Percentiles rank a stretch among this genome's conserved stretches.
These are phyloP conservation scores for Calliphora vomitoria DNA, from an alignment of 2,888 invertebrate species.

Conservation along the genomic window DNA sequence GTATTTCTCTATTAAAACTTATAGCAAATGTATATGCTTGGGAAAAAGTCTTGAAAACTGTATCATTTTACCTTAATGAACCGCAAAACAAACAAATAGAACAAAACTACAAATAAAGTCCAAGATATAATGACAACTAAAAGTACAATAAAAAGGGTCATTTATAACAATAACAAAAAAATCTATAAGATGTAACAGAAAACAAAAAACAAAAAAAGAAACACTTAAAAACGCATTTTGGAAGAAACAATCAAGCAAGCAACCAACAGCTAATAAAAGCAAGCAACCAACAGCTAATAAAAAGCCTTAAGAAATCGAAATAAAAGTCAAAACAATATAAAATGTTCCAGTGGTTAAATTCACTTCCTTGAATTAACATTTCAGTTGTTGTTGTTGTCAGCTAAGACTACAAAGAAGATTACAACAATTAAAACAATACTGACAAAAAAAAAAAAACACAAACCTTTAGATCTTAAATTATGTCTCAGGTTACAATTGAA, in stretches of 20 bases:
- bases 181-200: constrained; percentile 63
- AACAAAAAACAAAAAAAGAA: constrained; percentile 34
- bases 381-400: constrained; percentile 5
- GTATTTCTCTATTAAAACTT: background rate
- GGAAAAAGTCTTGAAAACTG: constrained; percentile 64
- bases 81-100: constrained; percentile 69
- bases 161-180: constrained; percentile 37
- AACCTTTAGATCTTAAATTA: constrained; percentile 70
- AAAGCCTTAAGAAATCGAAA: constrained; percentile 65
- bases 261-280: too few relatives aligned
- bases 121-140: constrained; percentile 40
- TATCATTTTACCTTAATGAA: constrained; percentile 73
- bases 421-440: constrained; percentile 56
- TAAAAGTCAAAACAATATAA: constrained; percentile 66
- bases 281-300: constrained; percentile 48
- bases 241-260: constrained; percentile 30
- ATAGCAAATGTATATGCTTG: constrained; percentile 61
- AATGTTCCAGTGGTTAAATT: constrained; percentile 71
- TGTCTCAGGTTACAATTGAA: constrained; percentile 72
- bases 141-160: constrained; percentile 59
- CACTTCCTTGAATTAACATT: constrained; percentile 62
- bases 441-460: constrained; percentile 21
- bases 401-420: constrained; percentile 52
- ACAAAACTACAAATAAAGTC: constrained; percentile 28
- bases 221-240: constrained; percentile 72